phyloP scores from a whole-genome alignment of 2,888 invertebrate genomes.

The Dolomedes plantarius region DNA sequence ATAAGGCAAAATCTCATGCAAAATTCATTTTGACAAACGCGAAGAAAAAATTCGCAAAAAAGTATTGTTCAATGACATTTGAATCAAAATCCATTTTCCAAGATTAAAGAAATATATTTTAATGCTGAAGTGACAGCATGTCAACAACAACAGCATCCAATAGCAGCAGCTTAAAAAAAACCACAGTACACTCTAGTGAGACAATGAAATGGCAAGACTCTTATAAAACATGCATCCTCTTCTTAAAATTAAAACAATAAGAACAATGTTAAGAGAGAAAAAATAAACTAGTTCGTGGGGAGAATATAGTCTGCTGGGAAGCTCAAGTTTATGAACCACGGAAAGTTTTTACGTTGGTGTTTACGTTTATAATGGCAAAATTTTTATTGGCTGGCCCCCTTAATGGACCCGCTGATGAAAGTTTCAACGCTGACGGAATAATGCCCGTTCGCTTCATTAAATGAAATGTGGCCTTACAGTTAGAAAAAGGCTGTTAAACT shows the following conservation, averaged over 20 bases:
- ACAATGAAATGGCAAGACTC: too few species aligned
- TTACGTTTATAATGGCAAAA: constrained; percentile 71
- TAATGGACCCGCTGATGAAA: constrained; percentile 68
- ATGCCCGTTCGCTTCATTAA: constrained; percentile 8
- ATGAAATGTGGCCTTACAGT: constrained; percentile 11
- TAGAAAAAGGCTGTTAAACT: not conserved
- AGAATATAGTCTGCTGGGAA: not conserved
- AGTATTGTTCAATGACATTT: too few species aligned
- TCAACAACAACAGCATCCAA: too few species aligned
- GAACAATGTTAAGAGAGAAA: too few species aligned
- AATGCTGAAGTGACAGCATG: too few species aligned
- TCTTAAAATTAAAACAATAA: not conserved
- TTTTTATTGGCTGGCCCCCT: constrained; percentile 57
- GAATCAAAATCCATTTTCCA: too few species aligned
- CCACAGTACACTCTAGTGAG: too few species aligned
- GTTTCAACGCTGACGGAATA: constrained; percentile 41
- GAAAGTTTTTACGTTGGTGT: constrained; percentile 66
- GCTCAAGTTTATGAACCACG: constrained; percentile 56
- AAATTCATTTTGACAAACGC: too few species aligned
- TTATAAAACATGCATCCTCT: not conserved
- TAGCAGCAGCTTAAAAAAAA: too few species aligned
- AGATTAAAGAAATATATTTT: too few species aligned
- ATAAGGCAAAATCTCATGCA: too few species aligned
- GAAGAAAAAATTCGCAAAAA: too few species aligned
- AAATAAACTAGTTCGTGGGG: not conserved